phyloP scores from a whole-genome alignment of 2,888 invertebrate species.

The Meteorus cinctellus region DNA sequence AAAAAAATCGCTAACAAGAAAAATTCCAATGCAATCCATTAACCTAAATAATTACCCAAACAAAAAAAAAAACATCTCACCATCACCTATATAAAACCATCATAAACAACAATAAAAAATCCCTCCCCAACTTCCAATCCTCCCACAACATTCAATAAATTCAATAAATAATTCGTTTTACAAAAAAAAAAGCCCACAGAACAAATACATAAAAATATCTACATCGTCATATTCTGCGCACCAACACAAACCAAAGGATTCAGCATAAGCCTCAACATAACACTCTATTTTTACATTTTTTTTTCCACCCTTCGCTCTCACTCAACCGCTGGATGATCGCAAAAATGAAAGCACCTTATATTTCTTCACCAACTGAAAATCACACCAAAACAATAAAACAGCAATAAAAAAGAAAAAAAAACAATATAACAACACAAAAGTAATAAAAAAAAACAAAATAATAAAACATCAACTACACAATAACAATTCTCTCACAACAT shows the following conservation, averaged over 20 bases:
- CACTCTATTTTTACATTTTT: conserved; percentile 3
- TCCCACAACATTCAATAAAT: too few species aligned
- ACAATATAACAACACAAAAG: too few species aligned
- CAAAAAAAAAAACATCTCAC: too few species aligned
- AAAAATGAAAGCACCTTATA: not conserved
- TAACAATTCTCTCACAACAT: not conserved
- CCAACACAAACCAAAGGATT: too few species aligned
- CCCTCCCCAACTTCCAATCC: too few species aligned
- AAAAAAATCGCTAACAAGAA: too few species aligned
- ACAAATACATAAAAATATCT: not conserved
- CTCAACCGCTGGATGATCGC: not conserved
- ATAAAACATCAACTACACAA: not conserved
- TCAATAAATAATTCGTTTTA: too few species aligned
- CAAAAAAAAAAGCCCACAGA: not conserved
- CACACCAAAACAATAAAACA: not conserved
- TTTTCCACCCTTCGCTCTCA: not conserved
- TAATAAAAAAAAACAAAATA: not conserved
- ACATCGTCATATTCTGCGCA: too few species aligned
- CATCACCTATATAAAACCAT: too few species aligned
- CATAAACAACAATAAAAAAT: too few species aligned
- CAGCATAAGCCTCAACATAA: not conserved
- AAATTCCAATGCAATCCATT: too few species aligned
- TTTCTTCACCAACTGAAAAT: not conserved
- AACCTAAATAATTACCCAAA: too few species aligned
- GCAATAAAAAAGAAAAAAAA: not conserved